Base-by-base conservation (phyloP, 2,888 invertebrate genomes). In the Dioctria rufipes region DNA sequence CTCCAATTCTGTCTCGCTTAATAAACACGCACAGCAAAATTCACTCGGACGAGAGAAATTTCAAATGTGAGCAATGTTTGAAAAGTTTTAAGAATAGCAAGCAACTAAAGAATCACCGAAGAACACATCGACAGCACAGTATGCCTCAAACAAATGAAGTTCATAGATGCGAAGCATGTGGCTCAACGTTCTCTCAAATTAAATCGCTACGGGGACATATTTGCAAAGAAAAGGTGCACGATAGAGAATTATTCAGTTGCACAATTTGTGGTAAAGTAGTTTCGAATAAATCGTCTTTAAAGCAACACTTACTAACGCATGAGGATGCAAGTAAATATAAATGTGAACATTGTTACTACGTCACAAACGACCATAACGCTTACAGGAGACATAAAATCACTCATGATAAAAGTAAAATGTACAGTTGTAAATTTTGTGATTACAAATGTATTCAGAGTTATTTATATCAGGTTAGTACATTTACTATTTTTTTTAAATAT, bases 371-470 rank as follows among this genome's bases (percentile, higher is more conserved):
- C 87, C 95, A 95, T 88, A 96, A 96, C 87, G 93, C 95, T 0
- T 90, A 96, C 83, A 90, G 96, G 40, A 91, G 96, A 2, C 96
- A 96, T 88, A 93, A 94, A 85, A 92, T 93, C 89, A 90, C 92
- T 9, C 96, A 96, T 87, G 92, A 94, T 5, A 94, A 95, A 13
- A 91, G 93, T 71, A 93, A 92, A 84, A 92, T 92, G 0, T 96
- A 96, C 88, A 92, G 93, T 84, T 96, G 96, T 86, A 92, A 93
- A 66, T 92, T 93, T 86, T 96, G 96, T 86, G 91, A 93, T 0
- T 96, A 95, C 88, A 92, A 93, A 9, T 93, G 94, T 84, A 96
- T 96, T 84, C 95, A 95, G 87, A 94, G 95, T 80, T 93, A 93
- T 5, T 92, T 93, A 0, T 95, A 94, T 87, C 93, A 95, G 87